phyloP scores from a whole-genome alignment of 2,797 vertebrate species.

The Parauchenoglanis ngamensis region DNA sequence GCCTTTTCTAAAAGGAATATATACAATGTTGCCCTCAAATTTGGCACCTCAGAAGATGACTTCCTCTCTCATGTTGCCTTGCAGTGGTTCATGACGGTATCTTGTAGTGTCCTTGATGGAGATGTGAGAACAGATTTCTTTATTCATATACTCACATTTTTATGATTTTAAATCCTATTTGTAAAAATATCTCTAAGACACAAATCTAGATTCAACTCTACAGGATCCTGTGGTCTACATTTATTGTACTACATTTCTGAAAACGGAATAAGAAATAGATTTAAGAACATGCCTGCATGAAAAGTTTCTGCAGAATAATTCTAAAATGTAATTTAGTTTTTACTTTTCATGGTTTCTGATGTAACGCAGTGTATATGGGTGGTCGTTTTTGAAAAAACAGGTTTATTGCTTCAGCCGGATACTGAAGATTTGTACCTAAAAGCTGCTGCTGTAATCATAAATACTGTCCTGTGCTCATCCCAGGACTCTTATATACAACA shows the following conservation, averaged over 20 bases:
- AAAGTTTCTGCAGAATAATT: not conserved
- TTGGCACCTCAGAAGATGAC: not conserved
- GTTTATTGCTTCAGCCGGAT: not conserved
- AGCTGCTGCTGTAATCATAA: no score
- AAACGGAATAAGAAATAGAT: not conserved
- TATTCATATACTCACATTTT: not conserved
- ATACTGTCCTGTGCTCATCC: not conserved
- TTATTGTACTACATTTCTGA: not conserved
- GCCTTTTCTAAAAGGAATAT: not conserved
- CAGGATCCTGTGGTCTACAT: not conserved
- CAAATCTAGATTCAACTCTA: not conserved
- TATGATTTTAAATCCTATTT: not conserved
- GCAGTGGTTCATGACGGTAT: not conserved
- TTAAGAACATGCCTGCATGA: not conserved
- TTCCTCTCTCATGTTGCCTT: not conserved
- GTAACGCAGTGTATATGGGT: not conserved
- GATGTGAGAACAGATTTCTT: not conserved
- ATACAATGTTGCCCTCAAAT: not conserved
- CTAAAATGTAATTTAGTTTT: not conserved
- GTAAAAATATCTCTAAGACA: not conserved
- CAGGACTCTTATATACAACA: not conserved
- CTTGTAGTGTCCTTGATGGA: not conserved
- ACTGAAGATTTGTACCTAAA: not conserved
- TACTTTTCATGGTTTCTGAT: not conserved
- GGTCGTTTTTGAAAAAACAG: not conserved